Conservation (phyloP, 2,113 vertebrate species). For the Sylvilagus bachmani region DNA sequence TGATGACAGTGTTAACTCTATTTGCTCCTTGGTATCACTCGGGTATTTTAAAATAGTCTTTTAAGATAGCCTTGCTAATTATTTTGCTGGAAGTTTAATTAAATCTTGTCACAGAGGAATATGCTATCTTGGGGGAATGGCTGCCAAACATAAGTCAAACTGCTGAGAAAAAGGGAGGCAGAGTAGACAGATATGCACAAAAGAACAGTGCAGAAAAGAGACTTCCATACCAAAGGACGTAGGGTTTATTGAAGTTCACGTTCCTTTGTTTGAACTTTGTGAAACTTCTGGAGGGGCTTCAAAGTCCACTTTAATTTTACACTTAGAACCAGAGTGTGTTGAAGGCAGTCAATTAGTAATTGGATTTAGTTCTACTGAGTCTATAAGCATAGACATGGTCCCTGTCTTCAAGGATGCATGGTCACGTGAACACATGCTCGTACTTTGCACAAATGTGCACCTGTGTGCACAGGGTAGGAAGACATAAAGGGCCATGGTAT, state of each 20-base stretch:
- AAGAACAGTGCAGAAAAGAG: not conserved
- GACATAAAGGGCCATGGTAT: not conserved
- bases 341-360: not conserved
- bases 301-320: conserved; percentile 51
- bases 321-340: conserved; percentile 15
- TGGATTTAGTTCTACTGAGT: not conserved
- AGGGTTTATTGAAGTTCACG: conserved; percentile 37
- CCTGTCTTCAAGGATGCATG: not conserved
- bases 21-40: conserved; percentile 86
- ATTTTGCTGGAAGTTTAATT: conserved; percentile 92
- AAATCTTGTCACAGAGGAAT: conserved; percentile 90
- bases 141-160: conserved; percentile 81
- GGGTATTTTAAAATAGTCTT: conserved; percentile 87
- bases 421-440: not conserved
- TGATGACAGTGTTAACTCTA: conserved; percentile 91
- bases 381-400: not conserved
- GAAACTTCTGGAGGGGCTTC: conserved; percentile 4
- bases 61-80: conserved; percentile 90
- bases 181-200: conserved; percentile 62
- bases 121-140: conserved; percentile 81
- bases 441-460: not conserved
- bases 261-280: conserved; percentile 38
- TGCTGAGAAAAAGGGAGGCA: conserved; percentile 70
- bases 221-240: not conserved
- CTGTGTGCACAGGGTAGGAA: not conserved